phyloP scores from a whole-genome alignment of 2,113 vertebrate genomes.

The Toxotes chatareus region DNA sequence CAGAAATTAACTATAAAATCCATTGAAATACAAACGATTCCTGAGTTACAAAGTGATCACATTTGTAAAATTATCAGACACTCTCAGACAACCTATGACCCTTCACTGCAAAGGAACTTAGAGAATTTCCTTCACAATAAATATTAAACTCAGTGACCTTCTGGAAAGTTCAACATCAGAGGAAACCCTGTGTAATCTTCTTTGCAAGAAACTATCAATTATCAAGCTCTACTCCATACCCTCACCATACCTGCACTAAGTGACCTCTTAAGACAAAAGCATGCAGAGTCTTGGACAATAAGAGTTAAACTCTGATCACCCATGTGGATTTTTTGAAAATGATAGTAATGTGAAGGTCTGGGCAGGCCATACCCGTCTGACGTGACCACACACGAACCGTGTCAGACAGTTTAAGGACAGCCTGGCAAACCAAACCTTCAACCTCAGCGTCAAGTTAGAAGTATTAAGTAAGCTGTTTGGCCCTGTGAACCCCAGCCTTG shows the following conservation, averaged over 20 bases:
- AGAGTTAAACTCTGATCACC: background rate
- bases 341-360: background rate
- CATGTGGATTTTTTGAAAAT: background rate
- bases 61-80: background rate
- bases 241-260: background rate
- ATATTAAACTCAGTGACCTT: slow-evolving; percentile 16
- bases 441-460: slow-evolving; percentile 12
- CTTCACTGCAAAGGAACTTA: too few species aligned
- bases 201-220: background rate
- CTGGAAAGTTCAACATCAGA: background rate
- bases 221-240: background rate
- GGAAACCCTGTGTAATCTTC: slow-evolving; percentile 35
- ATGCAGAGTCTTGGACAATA: background rate
- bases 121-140: background rate
- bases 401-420: slow-evolving; percentile 37
- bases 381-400: background rate
- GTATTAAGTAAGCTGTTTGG: slow-evolving; percentile 1
- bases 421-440: slow-evolving; percentile 31
- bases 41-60: background rate
- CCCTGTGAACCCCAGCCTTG: slow-evolving; percentile 37
- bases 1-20: too few species aligned
- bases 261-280: slow-evolving; percentile 8
- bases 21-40: background rate
- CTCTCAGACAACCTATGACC: too few species aligned
- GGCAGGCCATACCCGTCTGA: background rate